Conservation (phyloP, 2,888 invertebrate species). For the Octonoba sinensis region DNA sequence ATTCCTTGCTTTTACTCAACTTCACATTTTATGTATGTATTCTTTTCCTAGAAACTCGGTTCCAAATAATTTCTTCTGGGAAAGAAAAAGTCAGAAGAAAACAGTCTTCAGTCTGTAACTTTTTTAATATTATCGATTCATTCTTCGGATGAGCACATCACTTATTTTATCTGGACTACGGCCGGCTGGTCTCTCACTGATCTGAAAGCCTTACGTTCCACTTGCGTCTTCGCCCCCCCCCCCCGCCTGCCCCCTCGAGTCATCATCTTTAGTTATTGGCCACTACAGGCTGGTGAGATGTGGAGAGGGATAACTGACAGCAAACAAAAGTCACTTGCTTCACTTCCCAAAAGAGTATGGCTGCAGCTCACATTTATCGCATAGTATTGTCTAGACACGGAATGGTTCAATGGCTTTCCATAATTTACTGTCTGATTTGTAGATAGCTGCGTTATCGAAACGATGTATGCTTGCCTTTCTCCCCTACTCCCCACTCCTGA, state of each 20-base stretch:
- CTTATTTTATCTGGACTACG: constrained; percentile 47
- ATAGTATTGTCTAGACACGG: constrained; percentile 38
- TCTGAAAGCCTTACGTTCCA: constrained; percentile 22
- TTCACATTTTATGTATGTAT: no score
- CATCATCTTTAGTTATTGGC: constrained; percentile 60
- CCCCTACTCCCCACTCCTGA: no score
- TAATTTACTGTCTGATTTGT: constrained; percentile 53
- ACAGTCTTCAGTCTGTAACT: no score
- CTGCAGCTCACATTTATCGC: constrained; percentile 50
- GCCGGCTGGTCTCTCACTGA: constrained; percentile 45
- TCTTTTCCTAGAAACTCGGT: no score
- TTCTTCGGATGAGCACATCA: constrained; percentile 16
- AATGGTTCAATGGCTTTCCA: constrained; percentile 52
- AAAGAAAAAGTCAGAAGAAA: no score
- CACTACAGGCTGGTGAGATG: constrained; percentile 54
- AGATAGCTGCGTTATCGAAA: constrained; percentile 46
- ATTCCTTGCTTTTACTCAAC: no score
- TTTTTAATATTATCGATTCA: constrained; percentile 25
- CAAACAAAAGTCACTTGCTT: constrained; percentile 48
- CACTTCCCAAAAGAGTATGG: constrained; percentile 22
- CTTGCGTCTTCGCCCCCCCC: constrained; percentile 30
- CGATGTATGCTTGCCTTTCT: no score
- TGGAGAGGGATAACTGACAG: constrained; percentile 38
- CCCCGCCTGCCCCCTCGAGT: constrained; percentile 18
- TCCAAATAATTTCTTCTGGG: no score